Base-by-base conservation (phyloP, 2,113 vertebrate genomes). In the Rutilus rutilus region DNA sequence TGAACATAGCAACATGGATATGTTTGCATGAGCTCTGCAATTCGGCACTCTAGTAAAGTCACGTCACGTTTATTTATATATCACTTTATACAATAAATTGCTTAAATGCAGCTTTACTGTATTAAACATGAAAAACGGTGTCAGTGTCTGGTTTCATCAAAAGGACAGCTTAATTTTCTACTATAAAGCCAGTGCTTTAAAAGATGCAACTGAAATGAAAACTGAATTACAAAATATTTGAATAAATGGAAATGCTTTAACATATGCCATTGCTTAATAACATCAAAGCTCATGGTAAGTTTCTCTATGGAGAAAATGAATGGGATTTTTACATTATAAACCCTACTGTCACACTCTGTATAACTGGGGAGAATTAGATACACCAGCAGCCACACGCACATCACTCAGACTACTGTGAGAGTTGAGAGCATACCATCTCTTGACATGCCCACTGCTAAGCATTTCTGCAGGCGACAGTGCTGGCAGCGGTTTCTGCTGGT, bases 391-490 rank as follows among this genome's bases (percentile, higher is more conserved):
- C 6, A 19, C n/a, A 47, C 45, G 14, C 59, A 64, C 9, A 64
- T 67, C 85, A 73, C 36, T 21, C 45, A 75, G 75, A 54, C 7
- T 21, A 19, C 75, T 33, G 45, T 27, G 47, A 33, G 23, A 25
- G 23, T 75, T 67, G 30, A 69, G 25, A 62, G 62, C 85, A 23
- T 82, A 86, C 85, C 85, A 59, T 86, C 85, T 83, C 85, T 81
- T 30, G 85, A 86, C 85, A 86, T 86, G 71, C 85, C 96, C 84
- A 97, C 96, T 2, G 96, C 93, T 60, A 97, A 95, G 92, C 97
- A 98, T 94, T 98, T 98, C 96, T 98, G 97, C 90, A 98, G 90
- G 15, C 97, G 96, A 82, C 97, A 98, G 93, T 98, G 97, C 10
- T 98, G 97, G 92, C 97, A 98, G 91, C 97, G 97, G 91, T 98